phyloP scores from a whole-genome alignment of 2,888 invertebrate genomes.

The Hedya salicella region DNA sequence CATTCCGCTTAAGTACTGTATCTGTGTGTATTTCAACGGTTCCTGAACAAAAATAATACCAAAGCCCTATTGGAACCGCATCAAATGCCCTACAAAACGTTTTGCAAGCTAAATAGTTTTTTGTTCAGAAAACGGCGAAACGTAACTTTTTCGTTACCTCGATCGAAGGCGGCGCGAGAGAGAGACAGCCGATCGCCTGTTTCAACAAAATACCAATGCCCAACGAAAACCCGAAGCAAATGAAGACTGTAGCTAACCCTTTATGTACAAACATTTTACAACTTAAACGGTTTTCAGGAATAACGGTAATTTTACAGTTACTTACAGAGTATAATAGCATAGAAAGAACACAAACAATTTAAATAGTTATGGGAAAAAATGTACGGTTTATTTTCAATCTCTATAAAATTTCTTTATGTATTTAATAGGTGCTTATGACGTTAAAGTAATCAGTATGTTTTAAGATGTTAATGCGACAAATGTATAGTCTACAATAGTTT shows the following conservation, averaged over 20 bases:
- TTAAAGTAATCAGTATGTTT: no score
- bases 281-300: neutral
- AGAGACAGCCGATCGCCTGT: constrained; percentile 88
- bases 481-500: no score
- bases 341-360: no score
- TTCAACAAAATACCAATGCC: constrained; percentile 27
- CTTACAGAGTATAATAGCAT: no score
- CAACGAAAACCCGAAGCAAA: constrained; percentile 2
- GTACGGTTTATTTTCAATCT: no score
- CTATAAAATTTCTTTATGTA: no score
- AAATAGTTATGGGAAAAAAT: no score
- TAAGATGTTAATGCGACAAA: no score
- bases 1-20: neutral
- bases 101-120: neutral
- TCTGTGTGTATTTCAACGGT: neutral
- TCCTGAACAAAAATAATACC: neutral
- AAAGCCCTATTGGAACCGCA: no score
- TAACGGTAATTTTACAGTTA: no score
- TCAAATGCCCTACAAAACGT: neutral
- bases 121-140: constrained; percentile 9
- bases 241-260: constrained; percentile 7
- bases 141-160: constrained; percentile 69
- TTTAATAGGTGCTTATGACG: no score
- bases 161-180: constrained; percentile 93
- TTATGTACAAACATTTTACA: constrained; percentile 23